Evolutionary conservation across 2,888 invertebrate species (phyloP).

Genomic region (Cantharis rustica): DNA sequence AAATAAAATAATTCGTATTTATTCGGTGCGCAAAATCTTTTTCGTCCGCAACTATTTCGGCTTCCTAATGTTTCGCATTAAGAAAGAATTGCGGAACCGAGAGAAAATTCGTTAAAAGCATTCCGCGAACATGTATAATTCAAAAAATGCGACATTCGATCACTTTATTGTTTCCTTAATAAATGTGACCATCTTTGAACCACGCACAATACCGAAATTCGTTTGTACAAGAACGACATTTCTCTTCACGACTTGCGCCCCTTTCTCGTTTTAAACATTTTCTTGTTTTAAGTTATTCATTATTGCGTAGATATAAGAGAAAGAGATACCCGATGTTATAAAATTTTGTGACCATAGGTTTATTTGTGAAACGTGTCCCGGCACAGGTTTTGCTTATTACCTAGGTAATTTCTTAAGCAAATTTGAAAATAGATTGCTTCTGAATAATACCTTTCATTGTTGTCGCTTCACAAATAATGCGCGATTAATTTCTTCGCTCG

Average conservation of each 20-base stretch:
- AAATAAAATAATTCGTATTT: not conserved
- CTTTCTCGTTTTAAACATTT: not conserved
- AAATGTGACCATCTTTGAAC: constrained; percentile 9
- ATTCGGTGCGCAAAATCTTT: not conserved
- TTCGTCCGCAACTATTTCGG: not conserved
- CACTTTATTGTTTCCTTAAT: constrained; percentile 12
- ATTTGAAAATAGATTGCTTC: constrained; percentile 11
- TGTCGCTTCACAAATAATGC: not conserved
- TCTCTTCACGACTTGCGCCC: not conserved
- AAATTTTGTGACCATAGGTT: constrained; percentile 9
- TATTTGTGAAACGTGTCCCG: constrained; percentile 24
- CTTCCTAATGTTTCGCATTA: not conserved
- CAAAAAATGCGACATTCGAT: not conserved
- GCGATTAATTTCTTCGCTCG: not conserved
- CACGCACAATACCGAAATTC: constrained; percentile 10
- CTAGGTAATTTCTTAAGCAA: constrained; percentile 19
- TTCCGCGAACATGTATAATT: not conserved
- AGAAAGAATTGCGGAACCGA: not conserved
- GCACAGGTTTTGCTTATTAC: constrained; percentile 23
- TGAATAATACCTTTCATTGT: constrained; percentile 3
- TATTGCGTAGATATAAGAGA: not conserved
- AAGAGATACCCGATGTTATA: not conserved
- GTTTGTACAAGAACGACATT: not conserved
- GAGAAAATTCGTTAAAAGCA: not conserved
- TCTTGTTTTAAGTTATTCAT: not conserved